Evolutionary conservation across 2,888 invertebrate genomes (phyloP), one percentile per base, ranked within the genome.

Genomic region (Sesamia inferens): DNA sequence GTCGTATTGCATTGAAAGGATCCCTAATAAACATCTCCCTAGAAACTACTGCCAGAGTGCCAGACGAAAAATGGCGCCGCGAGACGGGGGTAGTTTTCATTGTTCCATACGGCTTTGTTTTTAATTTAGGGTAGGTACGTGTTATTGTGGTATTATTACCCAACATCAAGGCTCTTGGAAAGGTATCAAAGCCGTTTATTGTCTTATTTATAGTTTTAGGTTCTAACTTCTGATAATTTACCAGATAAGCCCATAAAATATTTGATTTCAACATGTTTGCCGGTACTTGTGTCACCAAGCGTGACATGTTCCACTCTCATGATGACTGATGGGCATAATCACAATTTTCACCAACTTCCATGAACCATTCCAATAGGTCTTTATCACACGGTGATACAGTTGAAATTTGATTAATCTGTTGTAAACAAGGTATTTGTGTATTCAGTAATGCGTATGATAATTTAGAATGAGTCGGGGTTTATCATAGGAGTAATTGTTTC

Each of bases 401-500:
- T 76, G 68, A 75, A 79, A 58, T 74, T 84, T 68, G 68, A 72
- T 63, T 57, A 61, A 62, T 47, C 44, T 24, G 16, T 48, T 8
- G 71, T 66, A 31, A 62, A 57, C 24, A 1, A 51, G 16, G 57
- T 77, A 64, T 75, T 83, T 71, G 76, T 62, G 62, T 71, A 72
- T 24, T 71, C 70, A 81, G 71, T 77, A 71, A 84, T 76, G 71
- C 78, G 74, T 79, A 73, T 80, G 77, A 81, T 79, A 81, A 82
- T 71, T 63, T 77, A 54, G 68, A 85, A 77, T 74, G 65, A 76
- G 75, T 74, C 63, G 63, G 73, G 31, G 68, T 84, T 86, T 85
- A 84, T 79, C 78, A 84, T 76, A 79, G 74, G 62, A 68, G 64
- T 73, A 75, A 77, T 77, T 80, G 74, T 85, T 85, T 76, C 74